These are phyloP conservation scores for Protonemura montana DNA, from an alignment of 2,888 invertebrate species.

Conservation along the genomic window DNA sequence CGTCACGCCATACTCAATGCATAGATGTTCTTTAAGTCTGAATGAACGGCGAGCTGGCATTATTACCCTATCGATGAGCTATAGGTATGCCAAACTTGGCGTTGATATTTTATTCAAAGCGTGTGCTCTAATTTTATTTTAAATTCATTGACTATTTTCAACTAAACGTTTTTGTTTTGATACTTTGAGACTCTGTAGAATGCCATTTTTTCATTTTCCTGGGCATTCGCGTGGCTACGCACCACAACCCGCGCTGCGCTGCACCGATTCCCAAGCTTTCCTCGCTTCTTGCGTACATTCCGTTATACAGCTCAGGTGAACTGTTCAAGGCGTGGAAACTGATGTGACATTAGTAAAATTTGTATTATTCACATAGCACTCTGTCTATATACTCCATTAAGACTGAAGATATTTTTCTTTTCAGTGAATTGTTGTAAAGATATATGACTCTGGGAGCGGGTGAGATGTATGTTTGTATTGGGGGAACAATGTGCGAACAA, in stretches of 20 bases:
- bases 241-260: neutral
- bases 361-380: neutral
- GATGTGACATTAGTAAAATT: constrained; percentile 7
- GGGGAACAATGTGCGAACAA: constrained; percentile 38
- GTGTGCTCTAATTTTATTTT: too few relatives aligned
- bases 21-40: neutral
- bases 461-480: constrained; percentile 35
- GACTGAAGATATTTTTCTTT: constrained; percentile 4
- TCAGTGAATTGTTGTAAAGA: neutral
- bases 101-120: neutral
- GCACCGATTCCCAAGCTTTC: neutral
- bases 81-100: neutral
- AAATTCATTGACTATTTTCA: too few relatives aligned
- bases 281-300: neutral
- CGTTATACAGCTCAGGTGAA: neutral
- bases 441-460: neutral
- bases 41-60: neutral
- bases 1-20: neutral
- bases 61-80: neutral
- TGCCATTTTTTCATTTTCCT: neutral
- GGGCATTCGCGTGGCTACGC: neutral
- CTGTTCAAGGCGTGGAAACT: constrained; percentile 12
- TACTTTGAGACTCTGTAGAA: neutral
- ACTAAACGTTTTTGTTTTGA: too few relatives aligned
- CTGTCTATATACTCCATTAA: constrained; percentile 1